Percentiles rank a stretch among this genome's conserved stretches.
These are phyloP conservation scores for Hololepta plana DNA, from an alignment of 2,888 invertebrate species.

Conservation along the genomic window DNA sequence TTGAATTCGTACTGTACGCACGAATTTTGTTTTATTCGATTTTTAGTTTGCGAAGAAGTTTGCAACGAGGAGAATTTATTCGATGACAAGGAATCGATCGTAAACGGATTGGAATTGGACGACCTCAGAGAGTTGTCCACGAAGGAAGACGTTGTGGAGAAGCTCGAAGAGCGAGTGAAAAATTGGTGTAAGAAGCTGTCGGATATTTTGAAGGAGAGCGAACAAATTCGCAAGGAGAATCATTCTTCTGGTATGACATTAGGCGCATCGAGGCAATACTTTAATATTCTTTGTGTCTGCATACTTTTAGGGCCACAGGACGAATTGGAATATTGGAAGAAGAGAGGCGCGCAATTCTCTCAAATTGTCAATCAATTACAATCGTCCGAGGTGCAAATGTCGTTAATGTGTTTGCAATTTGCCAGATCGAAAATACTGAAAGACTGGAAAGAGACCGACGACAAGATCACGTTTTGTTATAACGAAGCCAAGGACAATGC, in stretches of 20 bases:
- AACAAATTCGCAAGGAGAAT: slow-evolving; percentile 78
- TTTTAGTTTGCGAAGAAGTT: slow-evolving; percentile 65
- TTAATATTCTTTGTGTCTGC: not conserved
- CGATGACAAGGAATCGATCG: slow-evolving; percentile 47
- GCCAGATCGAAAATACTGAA: slow-evolving; percentile 64
- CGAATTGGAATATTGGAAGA: slow-evolving; percentile 93
- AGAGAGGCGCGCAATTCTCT: slow-evolving; percentile 82
- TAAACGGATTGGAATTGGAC: slow-evolving; percentile 38
- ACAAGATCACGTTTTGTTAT: slow-evolving; percentile 84
- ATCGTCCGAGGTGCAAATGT: slow-evolving; percentile 59
- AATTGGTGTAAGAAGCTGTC: slow-evolving; percentile 66
- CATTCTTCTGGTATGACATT: slow-evolving; percentile 45
- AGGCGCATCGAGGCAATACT: not conserved
- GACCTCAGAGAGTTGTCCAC: slow-evolving; percentile 55
- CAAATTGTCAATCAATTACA: slow-evolving; percentile 60
- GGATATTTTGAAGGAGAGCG: slow-evolving; percentile 77
- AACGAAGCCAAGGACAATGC: slow-evolving; percentile 94
- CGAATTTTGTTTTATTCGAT: slow-evolving; percentile 1
- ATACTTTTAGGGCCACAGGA: slow-evolving; percentile 72
- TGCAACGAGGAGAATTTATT: slow-evolving; percentile 62
- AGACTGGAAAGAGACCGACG: slow-evolving; percentile 69
- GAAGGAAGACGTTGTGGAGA: slow-evolving; percentile 42
- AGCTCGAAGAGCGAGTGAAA: slow-evolving; percentile 54
- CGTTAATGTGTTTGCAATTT: slow-evolving; percentile 55
- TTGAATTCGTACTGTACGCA: not conserved